A percentile compares a stretch with the other conserved stretches of the same genome.
Evolutionary conservation across 2,888 invertebrate genomes (phyloP).

Genomic region (Rhodophaea formosa): DNA sequence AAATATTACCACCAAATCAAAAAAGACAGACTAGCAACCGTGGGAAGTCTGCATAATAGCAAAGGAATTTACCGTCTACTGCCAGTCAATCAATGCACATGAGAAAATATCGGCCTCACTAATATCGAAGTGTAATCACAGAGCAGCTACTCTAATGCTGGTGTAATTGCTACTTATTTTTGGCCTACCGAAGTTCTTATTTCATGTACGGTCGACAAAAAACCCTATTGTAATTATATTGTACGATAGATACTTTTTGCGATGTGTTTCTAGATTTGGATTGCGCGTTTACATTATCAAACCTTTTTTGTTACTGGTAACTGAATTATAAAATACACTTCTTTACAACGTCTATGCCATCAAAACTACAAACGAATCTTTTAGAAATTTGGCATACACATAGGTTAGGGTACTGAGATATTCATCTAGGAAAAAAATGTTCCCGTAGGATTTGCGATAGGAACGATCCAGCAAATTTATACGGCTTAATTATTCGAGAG

Average conservation of each 20-base stretch:
- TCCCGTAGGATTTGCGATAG: too few species aligned
- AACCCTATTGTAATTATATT: constrained; percentile 30
- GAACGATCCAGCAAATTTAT: too few species aligned
- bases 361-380: too few species aligned
- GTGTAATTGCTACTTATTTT: constrained; percentile 57
- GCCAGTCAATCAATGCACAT: constrained; percentile 39
- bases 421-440: too few species aligned
- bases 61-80: constrained; percentile 31
- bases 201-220: constrained; percentile 41
- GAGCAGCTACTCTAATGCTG: constrained; percentile 45
- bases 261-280: neutral
- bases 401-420: too few species aligned
- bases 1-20: neutral
- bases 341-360: too few species aligned
- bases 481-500: too few species aligned
- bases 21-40: constrained; percentile 23
- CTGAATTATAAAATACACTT: too few species aligned
- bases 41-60: constrained; percentile 32
- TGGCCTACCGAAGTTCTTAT: constrained; percentile 54
- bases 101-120: constrained; percentile 42
- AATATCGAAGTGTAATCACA: constrained; percentile 54
- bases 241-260: neutral
- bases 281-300: too few species aligned
- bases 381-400: too few species aligned
- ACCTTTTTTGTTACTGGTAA: too few species aligned